Evolutionary conservation across 1,140 invertebrate genomes (phyloP), one percentile per base, ranked within the genome.

Genomic region (Sminthurinus signatus): DNA sequence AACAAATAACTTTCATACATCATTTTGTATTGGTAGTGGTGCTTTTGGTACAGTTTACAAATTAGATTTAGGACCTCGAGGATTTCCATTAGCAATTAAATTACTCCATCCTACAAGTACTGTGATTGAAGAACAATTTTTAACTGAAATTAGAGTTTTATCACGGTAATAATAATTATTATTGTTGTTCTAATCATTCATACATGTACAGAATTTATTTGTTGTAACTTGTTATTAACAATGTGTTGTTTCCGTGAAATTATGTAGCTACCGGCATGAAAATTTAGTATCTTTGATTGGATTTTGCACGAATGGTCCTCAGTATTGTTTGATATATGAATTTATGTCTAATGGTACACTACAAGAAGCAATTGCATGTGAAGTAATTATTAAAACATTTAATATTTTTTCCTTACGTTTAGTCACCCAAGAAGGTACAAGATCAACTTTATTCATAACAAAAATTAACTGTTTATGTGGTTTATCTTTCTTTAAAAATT

Each of bases 401-500:
- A 39, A 10, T 39, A 39, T 39, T 39, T n/a, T n/a, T n/a, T n/a
- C 90, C 97, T 96, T 99, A 70, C 88, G 79, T 74, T 95, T 90
- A 15, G 97, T 98, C 0, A 96, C 91, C 95, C 96, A 98, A 25
- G 90, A 92, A 15, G 82, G 82, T 10, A 85, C 78, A 3, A 85
- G 74, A 73, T 85, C 84, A 46, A 93, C 91, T 82, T 98, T 98
- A 75, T 98, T 98, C 36, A 98, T 78, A 57, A 98, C 86, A 76
- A 97, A 93, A 70, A 98, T 86, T 3, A 97, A 78, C 79, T 97
- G 94, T 76, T 98, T 98, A 77, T 96, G 89, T 2, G 88, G 85
- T 75, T 96, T 96, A 75, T 96, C 91, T 68, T 89, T 92, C 70
- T 83, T 84, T 27, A 96, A 75, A 76, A 85, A 98, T 74, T 87